Conservation (phyloP, 2,888 invertebrate species). For the Cephonodes hylas region DNA sequence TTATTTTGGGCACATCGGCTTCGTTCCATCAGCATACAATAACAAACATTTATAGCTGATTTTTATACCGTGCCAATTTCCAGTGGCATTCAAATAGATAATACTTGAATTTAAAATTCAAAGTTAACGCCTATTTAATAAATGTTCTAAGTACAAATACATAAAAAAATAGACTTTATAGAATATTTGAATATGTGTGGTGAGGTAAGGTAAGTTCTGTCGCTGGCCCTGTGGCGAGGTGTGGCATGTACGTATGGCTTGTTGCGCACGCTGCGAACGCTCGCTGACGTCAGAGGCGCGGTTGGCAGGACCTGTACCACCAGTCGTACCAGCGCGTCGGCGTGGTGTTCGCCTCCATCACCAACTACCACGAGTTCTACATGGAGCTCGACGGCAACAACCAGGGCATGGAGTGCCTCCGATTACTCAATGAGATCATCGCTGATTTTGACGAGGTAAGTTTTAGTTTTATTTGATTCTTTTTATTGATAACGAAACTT, state of each 20-base stretch:
- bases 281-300: slow-evolving; percentile 37
- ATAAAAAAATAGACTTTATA: no score
- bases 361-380: slow-evolving; percentile 97
- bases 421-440: slow-evolving; percentile 94
- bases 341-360: slow-evolving; percentile 95
- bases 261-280: slow-evolving; percentile 29
- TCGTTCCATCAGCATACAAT: no score
- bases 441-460: slow-evolving; percentile 95
- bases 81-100: no score
- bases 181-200: not conserved
- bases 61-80: no score
- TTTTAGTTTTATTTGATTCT: not conserved
- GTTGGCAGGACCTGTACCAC: slow-evolving; percentile 90
- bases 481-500: no score
- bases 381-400: slow-evolving; percentile 95
- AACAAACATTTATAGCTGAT: no score
- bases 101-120: no score
- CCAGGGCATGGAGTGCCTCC: slow-evolving; percentile 93
- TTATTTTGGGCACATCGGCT: no score
- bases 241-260: slow-evolving; percentile 35
- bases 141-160: no score
- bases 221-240: slow-evolving; percentile 35
- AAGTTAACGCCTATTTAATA: no score
- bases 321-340: slow-evolving; percentile 95
- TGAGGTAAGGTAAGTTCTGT: slow-evolving; percentile 23